Evolutionary conservation across 1,140 invertebrate genomes (phyloP).

Genomic region (Drosophila lacteicornis): DNA sequence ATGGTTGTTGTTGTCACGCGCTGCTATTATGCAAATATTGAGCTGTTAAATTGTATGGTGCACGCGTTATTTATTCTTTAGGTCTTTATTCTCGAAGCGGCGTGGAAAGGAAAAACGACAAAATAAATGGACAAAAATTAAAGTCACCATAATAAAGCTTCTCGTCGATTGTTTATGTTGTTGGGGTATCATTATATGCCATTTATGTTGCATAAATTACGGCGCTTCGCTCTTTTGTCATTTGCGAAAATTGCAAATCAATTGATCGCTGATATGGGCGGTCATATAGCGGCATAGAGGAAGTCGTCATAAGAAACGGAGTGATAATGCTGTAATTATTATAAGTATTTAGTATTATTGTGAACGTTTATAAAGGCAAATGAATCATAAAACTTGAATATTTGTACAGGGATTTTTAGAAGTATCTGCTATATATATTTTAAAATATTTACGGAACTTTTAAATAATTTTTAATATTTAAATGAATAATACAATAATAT

Average conservation of each 20-base stretch:
- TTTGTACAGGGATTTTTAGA: neutral
- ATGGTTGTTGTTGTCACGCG: conserved; percentile 70
- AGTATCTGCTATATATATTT: neutral
- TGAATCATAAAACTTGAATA: neutral
- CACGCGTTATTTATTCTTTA: conserved; percentile 76
- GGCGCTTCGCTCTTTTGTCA: conserved; percentile 63
- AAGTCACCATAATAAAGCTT: conserved; percentile 51
- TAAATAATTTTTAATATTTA: no score
- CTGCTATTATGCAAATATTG: conserved; percentile 83
- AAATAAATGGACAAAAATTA: conserved; percentile 44
- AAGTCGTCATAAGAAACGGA: conserved; percentile 2
- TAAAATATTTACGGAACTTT: neutral
- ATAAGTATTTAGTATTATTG: conserved; percentile 7
- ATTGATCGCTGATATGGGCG: conserved; percentile 42
- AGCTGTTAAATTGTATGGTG: conserved; percentile 75
- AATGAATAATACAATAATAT: no score
- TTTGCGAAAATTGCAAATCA: conserved; percentile 60
- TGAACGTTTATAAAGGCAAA: neutral
- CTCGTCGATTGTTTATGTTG: conserved; percentile 38
- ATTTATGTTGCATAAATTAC: conserved; percentile 81
- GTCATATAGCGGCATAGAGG: conserved; percentile 15
- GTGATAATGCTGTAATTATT: conserved; percentile 26
- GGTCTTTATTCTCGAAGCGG: conserved; percentile 47
- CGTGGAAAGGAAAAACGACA: conserved; percentile 13
- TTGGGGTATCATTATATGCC: conserved; percentile 62